These are phyloP conservation scores for Dynastes grantii DNA, from an alignment of 2,888 invertebrate species.

Conservation along the genomic window DNA sequence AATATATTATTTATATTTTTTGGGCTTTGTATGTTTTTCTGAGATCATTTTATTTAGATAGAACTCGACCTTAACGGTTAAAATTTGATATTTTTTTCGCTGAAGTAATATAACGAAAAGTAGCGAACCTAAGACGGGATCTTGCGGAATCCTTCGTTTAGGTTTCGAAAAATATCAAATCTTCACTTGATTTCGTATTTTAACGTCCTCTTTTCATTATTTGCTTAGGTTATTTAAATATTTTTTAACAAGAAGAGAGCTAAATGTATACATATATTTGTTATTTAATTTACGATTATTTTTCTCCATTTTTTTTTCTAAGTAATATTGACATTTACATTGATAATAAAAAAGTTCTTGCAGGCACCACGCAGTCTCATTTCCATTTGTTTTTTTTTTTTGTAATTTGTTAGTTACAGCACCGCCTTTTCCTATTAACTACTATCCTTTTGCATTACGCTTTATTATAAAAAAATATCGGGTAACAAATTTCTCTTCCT, in stretches of 20 bases:
- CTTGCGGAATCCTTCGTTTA: neutral
- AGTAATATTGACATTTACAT: conserved; percentile 50
- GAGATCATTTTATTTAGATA: conserved; percentile 63
- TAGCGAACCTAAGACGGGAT: neutral
- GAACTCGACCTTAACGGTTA: conserved; percentile 3
- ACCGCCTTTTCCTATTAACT: conserved; percentile 55
- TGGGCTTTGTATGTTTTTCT: conserved; percentile 64
- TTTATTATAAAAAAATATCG: conserved; percentile 48
- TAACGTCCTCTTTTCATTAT: conserved; percentile 2
- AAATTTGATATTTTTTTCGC: conserved; percentile 10
- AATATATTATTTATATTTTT: conserved; percentile 45
- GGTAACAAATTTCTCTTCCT: conserved; percentile 54
- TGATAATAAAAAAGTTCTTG: conserved; percentile 53
- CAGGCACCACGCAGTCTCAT: conserved; percentile 69
- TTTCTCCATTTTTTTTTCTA: conserved; percentile 51
- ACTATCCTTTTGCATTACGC: neutral
- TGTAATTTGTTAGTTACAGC: conserved; percentile 53
- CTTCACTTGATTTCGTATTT: neutral
- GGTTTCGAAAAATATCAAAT: too few species aligned
- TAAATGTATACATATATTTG: conserved; percentile 60
- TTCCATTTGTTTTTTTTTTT: conserved; percentile 56
- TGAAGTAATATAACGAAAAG: neutral
- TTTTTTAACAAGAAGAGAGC: conserved; percentile 61
- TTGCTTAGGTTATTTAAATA: conserved; percentile 2
- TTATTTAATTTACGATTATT: conserved; percentile 2